Base-by-base conservation (phyloP, 2,113 vertebrate genomes). In the Onychostruthus taczanowskii region DNA sequence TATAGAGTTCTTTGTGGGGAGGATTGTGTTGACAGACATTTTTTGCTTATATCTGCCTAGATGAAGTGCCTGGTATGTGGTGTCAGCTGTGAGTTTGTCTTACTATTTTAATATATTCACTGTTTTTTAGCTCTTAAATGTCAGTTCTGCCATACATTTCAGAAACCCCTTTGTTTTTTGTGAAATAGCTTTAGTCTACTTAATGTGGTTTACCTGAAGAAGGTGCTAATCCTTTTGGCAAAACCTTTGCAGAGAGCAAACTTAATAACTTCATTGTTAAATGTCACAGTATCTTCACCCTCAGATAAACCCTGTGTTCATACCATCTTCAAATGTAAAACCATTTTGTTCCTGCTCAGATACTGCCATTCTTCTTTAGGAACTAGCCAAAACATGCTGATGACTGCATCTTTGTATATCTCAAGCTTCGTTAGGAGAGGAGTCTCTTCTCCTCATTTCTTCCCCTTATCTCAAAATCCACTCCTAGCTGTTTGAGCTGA, bases 281-380 rank as follows among this genome's bases (percentile, higher is more conserved):
- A 52, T 35, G 5, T 59, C 9, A 26, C 0, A 0, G 1, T 89
- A 49, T 58, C 56, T 58, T 74, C 27, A 35, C 24, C 12, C 13
- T 86, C 7, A 44, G 11, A 49, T 56, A 73, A n/a, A 1, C 10
- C 5, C 5, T 22, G 5, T 69, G 93, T 80, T 61, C 31, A 83
- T 30, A 56, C 19, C 2, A 1, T 64, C 19, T 89, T 73, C 35
- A 61, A 9, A 6, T 31, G 14, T 49, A 77, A 84, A 74, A 39
- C 7, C 8, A 53, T 17, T 73, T 47, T 64, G 14, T 64, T 72
- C 37, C n/a, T 77, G 59, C 19, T 56, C 41, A 58, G 20, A 24
- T 90, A 33, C 26, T 88, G 20, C 49, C 56, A 4, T 73, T 22
- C 12, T 9, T 59, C 49, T 61, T 86, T 16, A 61, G 39, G 22